Evolutionary conservation across 2,888 invertebrate genomes (phyloP).

Genomic region (Siphonodentalium dalli): DNA sequence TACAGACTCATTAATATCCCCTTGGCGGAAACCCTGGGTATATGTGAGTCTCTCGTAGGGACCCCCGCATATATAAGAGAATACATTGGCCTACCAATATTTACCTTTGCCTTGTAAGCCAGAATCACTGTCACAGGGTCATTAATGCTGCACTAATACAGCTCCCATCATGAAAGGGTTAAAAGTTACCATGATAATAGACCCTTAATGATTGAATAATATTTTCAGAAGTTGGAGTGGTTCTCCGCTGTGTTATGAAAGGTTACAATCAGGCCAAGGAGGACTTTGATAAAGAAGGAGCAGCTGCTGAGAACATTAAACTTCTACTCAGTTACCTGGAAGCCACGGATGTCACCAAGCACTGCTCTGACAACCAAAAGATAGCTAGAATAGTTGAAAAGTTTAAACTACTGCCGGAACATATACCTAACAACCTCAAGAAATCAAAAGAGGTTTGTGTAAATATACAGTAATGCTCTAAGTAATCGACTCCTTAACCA

Average conservation of each 20-base stretch:
- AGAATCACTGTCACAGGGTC: no score
- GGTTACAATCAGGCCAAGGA: slow-evolving; percentile 53
- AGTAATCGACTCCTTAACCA: no score
- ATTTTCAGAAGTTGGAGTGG: slow-evolving; percentile 47
- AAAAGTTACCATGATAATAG: no score
- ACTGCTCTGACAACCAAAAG: slow-evolving; percentile 45
- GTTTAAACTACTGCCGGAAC: slow-evolving; percentile 72
- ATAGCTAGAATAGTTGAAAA: slow-evolving; percentile 55
- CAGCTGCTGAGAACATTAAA: slow-evolving; percentile 31
- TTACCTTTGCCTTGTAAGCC: no score
- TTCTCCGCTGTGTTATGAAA: slow-evolving; percentile 51
- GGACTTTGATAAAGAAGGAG: slow-evolving; percentile 33
- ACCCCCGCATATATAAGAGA: no score
- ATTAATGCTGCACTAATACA: no score
- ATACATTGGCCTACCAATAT: no score
- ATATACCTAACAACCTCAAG: slow-evolving; percentile 74
- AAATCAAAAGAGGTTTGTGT: slow-evolving; percentile 73
- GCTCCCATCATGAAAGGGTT: no score
- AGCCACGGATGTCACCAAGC: slow-evolving; percentile 53
- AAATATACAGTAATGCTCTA: no score
- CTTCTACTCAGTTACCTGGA: slow-evolving; percentile 51
- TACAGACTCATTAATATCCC: no score
- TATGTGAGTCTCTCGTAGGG: no score
- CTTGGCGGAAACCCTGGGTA: no score
- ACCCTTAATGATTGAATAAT: background rate